Percentiles rank a stretch among this genome's conserved stretches.
Conservation (phyloP, 2,113 vertebrate genomes). For the Ciconia boyciana region DNA sequence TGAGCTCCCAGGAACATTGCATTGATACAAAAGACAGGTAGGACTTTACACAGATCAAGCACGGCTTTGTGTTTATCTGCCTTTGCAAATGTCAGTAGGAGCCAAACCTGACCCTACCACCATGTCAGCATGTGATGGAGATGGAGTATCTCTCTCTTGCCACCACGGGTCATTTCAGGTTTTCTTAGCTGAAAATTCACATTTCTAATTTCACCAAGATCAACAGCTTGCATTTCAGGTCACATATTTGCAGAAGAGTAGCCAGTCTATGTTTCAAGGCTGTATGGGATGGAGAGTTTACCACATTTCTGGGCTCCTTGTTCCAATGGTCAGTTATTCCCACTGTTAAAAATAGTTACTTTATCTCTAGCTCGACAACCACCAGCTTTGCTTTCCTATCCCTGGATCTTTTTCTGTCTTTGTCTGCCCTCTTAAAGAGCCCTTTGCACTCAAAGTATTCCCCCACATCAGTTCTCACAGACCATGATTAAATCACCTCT, state of each 20-base stretch:
- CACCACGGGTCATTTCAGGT: not conserved
- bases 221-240: not conserved
- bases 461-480: conserved; percentile 41
- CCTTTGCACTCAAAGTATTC: conserved; percentile 26
- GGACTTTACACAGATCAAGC: not conserved
- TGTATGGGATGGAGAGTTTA: not conserved
- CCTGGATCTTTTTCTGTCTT: conserved; percentile 12
- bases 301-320: not conserved
- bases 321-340: conserved; percentile 27
- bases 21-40: not conserved
- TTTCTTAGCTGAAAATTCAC: not conserved
- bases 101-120: not conserved
- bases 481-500: conserved; percentile 47
- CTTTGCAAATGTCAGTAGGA: not conserved
- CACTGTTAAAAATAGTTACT: conserved; percentile 46
- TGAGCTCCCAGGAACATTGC: not conserved
- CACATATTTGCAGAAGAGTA: not conserved
- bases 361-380: conserved; percentile 23
- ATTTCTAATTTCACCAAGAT: not conserved
- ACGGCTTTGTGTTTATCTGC: not conserved
- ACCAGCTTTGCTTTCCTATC: conserved; percentile 16
- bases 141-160: not conserved
- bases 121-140: not conserved
- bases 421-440: conserved; percentile 31
- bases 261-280: not conserved